phyloP scores from a whole-genome alignment of 2,888 invertebrate genomes.

The Drosophila quasianomalipes region DNA sequence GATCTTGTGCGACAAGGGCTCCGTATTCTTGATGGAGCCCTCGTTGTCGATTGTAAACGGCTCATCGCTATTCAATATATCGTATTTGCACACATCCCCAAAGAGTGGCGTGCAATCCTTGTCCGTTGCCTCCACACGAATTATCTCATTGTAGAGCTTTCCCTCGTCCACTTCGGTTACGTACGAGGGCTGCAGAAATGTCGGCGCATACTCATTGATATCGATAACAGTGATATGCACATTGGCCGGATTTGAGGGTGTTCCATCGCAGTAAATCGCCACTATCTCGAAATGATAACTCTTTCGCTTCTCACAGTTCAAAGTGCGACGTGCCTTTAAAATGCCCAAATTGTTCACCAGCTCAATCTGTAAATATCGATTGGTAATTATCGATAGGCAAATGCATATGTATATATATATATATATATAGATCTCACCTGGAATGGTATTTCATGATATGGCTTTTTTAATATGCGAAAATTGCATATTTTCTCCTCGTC shows the following conservation, averaged over 20 bases:
- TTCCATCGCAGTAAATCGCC: conserved; percentile 95
- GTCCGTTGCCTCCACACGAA: conserved; percentile 96
- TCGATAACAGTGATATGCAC: conserved; percentile 98
- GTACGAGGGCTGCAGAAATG: conserved; percentile 95
- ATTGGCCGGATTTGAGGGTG: conserved; percentile 94
- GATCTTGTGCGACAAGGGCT: conserved; percentile 95
- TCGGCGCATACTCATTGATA: conserved; percentile 97
- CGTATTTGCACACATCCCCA: conserved; percentile 98
- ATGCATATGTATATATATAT: neutral
- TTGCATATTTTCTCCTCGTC: conserved; percentile 93
- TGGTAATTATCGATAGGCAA: neutral
- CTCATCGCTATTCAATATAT: conserved; percentile 95
- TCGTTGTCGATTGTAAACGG: conserved; percentile 97
- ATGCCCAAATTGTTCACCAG: conserved; percentile 92
- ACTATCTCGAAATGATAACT: conserved; percentile 98
- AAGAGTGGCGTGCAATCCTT: conserved; percentile 97
- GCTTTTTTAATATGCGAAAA: conserved; percentile 95
- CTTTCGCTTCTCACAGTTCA: conserved; percentile 97
- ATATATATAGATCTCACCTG: conserved; percentile 87
- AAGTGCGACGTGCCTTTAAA: conserved; percentile 91
- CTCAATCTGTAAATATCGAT: conserved; percentile 87
- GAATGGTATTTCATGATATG: conserved; percentile 97
- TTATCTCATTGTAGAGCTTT: conserved; percentile 94
- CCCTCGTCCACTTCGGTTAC: conserved; percentile 95
- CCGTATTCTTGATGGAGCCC: conserved; percentile 97